phyloP scores from a whole-genome alignment of 2,888 invertebrate genomes.

The Dolichopus griseipennis region DNA sequence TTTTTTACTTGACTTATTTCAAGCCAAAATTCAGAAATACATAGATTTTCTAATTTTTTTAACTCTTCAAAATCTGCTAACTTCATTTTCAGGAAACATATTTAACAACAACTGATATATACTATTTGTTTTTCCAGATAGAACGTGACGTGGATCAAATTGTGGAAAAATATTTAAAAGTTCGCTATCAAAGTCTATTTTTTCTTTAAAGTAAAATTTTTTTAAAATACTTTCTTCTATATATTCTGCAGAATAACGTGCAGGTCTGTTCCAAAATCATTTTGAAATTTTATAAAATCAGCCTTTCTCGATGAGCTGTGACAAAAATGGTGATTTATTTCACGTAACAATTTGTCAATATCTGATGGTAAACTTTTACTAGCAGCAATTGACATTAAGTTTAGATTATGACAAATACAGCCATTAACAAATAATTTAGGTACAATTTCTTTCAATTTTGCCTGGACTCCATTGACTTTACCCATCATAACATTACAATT shows the following conservation, averaged over 20 bases:
- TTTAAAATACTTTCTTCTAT: background rate
- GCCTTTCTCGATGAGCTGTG: slow-evolving; percentile 11
- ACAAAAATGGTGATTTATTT: slow-evolving; percentile 15
- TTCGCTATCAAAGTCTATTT: slow-evolving; percentile 12
- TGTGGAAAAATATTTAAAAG: slow-evolving; percentile 12
- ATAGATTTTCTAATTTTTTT: background rate
- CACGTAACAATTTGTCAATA: background rate
- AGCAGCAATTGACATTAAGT: no score
- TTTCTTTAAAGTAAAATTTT: background rate
- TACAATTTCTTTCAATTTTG: no score
- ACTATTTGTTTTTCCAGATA: no score
- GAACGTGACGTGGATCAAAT: slow-evolving; percentile 8
- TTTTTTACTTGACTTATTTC: slow-evolving; percentile 12
- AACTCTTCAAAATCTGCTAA: background rate
- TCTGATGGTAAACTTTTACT: no score
- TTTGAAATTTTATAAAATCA: slow-evolving; percentile 7
- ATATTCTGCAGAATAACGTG: slow-evolving; percentile 1
- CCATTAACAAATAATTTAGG: no score
- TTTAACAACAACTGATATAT: background rate
- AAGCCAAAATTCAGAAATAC: background rate
- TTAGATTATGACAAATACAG: no score
- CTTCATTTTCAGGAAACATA: slow-evolving; percentile 11
- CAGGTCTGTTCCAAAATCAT: slow-evolving; percentile 13
- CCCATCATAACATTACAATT: no score
- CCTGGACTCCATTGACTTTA: no score